Evolutionary conservation across 2,113 vertebrate species (phyloP), one percentile per base, ranked within the genome.

Genomic region (Rhea americana): DNA sequence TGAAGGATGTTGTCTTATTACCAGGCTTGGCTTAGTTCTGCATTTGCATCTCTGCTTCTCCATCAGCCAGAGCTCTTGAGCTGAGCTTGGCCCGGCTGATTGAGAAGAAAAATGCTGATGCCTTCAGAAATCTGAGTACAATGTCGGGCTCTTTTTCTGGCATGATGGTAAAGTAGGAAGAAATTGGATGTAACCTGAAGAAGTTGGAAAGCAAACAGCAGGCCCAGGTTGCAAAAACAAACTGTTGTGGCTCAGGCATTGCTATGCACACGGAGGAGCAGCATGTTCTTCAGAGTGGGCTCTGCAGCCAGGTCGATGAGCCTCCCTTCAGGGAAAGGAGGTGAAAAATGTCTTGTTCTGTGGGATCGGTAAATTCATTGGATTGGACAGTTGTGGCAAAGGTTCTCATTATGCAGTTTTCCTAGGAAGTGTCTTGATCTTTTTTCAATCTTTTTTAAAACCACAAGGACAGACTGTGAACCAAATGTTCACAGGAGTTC

Each of bases 321-420:
- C 28, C 90, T 86, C 84, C 73, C 80, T 92, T 53, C 3, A 4
- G 74, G 73, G 56, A 92, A 72, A 84, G 77, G 76, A 84, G 28
- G 35, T 48, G 82, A 35, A 93, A 91, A 91, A 92, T 41, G 19
- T 58, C 47, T 74, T 83, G 80, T 81, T 84, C 79, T 96, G 8
- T 28, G 90, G 77, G 83, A n/a, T 79, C 51, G 30, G 78, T 85
- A 82, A 86, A 26, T 78, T 86, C 19, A 53, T 82, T 91, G 92
- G 32, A 21, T 10, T 47, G 48, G 92, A 16, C 7, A 12, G 21
- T 77, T 63, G 82, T 79, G 62, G 48, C 35, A 75, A 30, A 41
- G 43, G n/a, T 7, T 74, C 35, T 68, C 35, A 41, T 39, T 74
- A 55, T 26, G 20, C 62, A 75, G 74, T 21, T 56, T 84, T 75